phyloP scores from a whole-genome alignment of 2,797 vertebrate genomes.

The Sebastes umbrosus region DNA sequence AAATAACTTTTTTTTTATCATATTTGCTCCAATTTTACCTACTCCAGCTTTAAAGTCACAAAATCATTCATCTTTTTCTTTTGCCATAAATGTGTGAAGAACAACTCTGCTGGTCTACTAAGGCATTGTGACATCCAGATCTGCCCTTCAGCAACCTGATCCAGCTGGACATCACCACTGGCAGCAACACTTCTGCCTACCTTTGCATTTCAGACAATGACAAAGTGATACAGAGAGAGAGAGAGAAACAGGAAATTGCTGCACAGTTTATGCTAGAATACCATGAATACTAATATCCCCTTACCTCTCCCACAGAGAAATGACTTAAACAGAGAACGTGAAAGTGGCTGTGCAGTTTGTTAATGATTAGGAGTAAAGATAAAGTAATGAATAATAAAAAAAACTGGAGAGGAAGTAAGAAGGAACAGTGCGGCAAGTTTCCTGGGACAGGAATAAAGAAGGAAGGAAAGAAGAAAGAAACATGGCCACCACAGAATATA shows the following conservation, averaged over 20 bases:
- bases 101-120: not conserved
- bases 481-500: not conserved
- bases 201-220: constrained; percentile 51
- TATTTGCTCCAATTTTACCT: too few relatives aligned
- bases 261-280: not conserved
- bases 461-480: not conserved
- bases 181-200: constrained; percentile 49
- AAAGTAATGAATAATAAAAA: not conserved
- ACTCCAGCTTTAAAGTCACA: too few relatives aligned
- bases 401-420: not conserved
- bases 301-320: not conserved
- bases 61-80: not conserved
- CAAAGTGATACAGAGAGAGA: constrained; percentile 43
- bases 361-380: not conserved
- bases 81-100: not conserved
- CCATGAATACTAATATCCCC: not conserved
- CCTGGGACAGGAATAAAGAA: not conserved
- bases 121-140: constrained; percentile 10
- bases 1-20: too few relatives aligned
- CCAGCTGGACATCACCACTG: constrained; percentile 36
- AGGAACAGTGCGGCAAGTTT: not conserved
- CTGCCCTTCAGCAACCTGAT: constrained; percentile 63
- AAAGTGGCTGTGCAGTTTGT: not conserved
- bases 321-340: not conserved
- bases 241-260: constrained; percentile 12